These are phyloP conservation scores for Goniozus legneri DNA, from an alignment of 1,140 invertebrate species.

Conservation along the genomic window DNA sequence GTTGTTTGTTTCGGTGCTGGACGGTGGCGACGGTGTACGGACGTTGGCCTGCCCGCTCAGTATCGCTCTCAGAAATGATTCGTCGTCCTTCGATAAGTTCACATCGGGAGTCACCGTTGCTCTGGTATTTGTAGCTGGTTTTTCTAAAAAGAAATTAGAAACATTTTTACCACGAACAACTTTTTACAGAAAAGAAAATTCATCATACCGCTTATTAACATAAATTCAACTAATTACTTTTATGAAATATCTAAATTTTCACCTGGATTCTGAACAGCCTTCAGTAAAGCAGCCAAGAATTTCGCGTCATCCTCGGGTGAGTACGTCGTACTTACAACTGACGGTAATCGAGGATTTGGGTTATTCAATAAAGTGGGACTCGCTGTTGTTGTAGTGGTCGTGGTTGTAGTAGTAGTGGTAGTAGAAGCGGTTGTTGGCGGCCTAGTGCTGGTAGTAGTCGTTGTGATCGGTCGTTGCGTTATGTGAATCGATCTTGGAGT, in stretches of 20 bases:
- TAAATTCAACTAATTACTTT: too few species aligned
- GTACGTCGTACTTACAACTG: conserved; percentile 24
- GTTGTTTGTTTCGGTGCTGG: conserved; percentile 43
- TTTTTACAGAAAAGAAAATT: conserved; percentile 6
- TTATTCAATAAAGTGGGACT: conserved; percentile 18
- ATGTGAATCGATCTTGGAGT: conserved; percentile 23
- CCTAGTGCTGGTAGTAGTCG: background rate
- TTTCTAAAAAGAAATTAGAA: too few species aligned
- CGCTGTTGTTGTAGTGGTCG: conserved; percentile 2
- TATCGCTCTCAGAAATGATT: conserved; percentile 38
- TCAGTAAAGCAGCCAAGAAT: conserved; percentile 37
- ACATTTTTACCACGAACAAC: conserved; percentile 1
- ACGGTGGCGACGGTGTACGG: conserved; percentile 1
- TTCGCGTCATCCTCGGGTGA: conserved; percentile 46
- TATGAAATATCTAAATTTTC: background rate
- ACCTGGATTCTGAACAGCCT: conserved; percentile 24
- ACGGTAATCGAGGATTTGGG: conserved; percentile 15
- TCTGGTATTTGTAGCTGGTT: too few species aligned
- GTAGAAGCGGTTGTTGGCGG: background rate
- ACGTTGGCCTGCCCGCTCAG: conserved; percentile 26
- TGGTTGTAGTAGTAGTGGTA: background rate
- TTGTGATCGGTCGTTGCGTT: conserved; percentile 11
- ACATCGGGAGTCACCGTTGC: too few species aligned
- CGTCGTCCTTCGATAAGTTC: conserved; percentile 28
- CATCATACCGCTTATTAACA: too few species aligned